Evolutionary conservation across 2,113 vertebrate species (phyloP).

Genomic region (Acrocephalus arundinaceus): DNA sequence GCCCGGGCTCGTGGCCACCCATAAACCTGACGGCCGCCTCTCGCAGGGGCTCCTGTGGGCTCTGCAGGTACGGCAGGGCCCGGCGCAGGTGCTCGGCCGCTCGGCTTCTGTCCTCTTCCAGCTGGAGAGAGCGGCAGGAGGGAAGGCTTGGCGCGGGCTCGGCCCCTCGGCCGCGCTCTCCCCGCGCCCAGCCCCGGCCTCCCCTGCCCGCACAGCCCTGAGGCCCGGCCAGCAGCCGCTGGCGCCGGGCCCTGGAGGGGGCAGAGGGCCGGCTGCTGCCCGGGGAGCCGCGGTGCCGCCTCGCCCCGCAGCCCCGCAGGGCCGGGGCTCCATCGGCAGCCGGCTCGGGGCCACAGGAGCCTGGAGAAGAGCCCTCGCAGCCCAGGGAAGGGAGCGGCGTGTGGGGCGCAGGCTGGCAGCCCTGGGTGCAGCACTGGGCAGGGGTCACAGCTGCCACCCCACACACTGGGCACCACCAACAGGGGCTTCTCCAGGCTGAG

Average conservation of each 20-base stretch:
- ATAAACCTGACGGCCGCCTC: not conserved
- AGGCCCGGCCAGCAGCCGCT: too few relatives aligned
- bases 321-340: not conserved
- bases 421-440: too few relatives aligned
- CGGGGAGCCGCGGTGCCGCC: not conserved
- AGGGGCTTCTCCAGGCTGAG: not conserved
- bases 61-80: not conserved
- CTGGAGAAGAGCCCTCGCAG: too few relatives aligned
- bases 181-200: too few relatives aligned
- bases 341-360: too few relatives aligned
- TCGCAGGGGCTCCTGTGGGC: not conserved
- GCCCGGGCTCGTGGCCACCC: fast-evolving
- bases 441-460: not conserved
- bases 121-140: not conserved
- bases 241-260: not conserved
- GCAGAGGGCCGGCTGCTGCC: not conserved
- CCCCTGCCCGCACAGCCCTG: too few relatives aligned
- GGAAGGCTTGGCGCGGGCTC: not conserved
- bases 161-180: too few relatives aligned
- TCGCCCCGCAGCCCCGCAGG: not conserved
- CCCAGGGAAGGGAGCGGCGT: too few relatives aligned
- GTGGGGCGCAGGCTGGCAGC: too few relatives aligned
- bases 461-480: not conserved
- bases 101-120: not conserved
- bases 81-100: not conserved